phyloP scores from a whole-genome alignment of 92 coral and sea anemone species.

The Epizoanthus rinbou region DNA sequence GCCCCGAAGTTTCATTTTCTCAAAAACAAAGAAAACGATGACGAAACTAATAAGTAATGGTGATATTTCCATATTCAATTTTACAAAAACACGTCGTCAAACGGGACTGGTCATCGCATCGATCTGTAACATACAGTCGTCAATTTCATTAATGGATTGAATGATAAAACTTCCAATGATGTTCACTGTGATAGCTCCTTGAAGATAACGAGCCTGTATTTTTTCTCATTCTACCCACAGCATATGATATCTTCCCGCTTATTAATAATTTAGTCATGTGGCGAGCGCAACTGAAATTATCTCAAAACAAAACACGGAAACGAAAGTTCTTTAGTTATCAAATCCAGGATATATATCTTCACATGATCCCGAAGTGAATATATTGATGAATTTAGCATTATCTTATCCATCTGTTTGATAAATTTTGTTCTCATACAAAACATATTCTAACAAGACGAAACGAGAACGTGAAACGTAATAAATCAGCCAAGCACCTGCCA shows the following conservation, averaged over 20 bases:
- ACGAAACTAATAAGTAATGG: background rate
- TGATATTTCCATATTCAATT: background rate
- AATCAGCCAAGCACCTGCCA: conserved; percentile 31
- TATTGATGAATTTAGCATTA: background rate
- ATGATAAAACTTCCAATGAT: background rate
- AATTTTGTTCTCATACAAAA: background rate
- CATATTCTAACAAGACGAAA: background rate
- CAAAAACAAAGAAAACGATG: background rate
- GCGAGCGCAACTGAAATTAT: conserved; percentile 19
- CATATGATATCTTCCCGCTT: conserved; percentile 16
- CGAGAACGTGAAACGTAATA: background rate
- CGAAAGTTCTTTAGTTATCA: background rate
- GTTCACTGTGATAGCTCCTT: background rate
- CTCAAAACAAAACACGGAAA: conserved; percentile 12
- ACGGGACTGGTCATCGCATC: background rate
- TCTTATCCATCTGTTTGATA: background rate
- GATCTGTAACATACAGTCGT: background rate
- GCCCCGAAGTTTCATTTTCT: background rate
- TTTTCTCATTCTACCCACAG: conserved; percentile 11
- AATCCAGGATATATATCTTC: background rate
- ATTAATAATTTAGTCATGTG: conserved; percentile 34
- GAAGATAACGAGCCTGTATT: conserved; percentile 18
- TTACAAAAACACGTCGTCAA: background rate
- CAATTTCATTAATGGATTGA: background rate
- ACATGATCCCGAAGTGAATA: background rate